Base-by-base conservation (phyloP, 2,888 invertebrate species). In the Drosophila neotestacea region DNA sequence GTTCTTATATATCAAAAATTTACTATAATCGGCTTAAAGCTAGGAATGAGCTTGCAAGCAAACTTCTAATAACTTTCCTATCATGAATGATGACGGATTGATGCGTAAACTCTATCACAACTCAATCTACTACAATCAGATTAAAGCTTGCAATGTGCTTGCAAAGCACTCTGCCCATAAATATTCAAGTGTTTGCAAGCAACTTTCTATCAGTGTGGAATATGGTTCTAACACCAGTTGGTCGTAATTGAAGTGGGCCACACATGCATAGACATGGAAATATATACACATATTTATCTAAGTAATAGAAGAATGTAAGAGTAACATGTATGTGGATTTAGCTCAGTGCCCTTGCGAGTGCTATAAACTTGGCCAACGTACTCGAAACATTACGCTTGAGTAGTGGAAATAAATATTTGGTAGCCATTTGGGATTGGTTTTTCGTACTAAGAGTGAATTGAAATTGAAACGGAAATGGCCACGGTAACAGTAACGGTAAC, bases 351-450 rank as follows among this genome's bases (percentile, higher is more conserved):
- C 70, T 42, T 41, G 69, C 66, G 85, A 78, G 88, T 74, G 73
- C 78, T 55, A 87, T 84, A 89, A 89, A 89, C 82, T 72, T 83
- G 60, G 75, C 56, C 63, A 68, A 61, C 56, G 38, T 39, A 59
- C 72, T 77, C 66, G 68, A 64, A 71, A 70, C 84, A 86, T 80
- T 77, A 71, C 81, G 87, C 82, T 87, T 85, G 85, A 87, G 88
- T 78, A 75, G 85, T 70, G 85, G 50, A 84, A 85, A 87, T 84
- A 84, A 84, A 84, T 89, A 84, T 84, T 84, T 84, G 89, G 85
- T 89, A 87, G 89, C 75, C 89, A 69, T 85, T 75, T 73, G 84
- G 84, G 84, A 84, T 87, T 84, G 81, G 59, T 81, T 73, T 73
- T 77, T 71, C 64, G 58, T 63, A 58, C 60, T 76, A 75, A 77